Evolutionary conservation across 2,888 invertebrate genomes (phyloP).

Genomic region (Copidosoma aretas): DNA sequence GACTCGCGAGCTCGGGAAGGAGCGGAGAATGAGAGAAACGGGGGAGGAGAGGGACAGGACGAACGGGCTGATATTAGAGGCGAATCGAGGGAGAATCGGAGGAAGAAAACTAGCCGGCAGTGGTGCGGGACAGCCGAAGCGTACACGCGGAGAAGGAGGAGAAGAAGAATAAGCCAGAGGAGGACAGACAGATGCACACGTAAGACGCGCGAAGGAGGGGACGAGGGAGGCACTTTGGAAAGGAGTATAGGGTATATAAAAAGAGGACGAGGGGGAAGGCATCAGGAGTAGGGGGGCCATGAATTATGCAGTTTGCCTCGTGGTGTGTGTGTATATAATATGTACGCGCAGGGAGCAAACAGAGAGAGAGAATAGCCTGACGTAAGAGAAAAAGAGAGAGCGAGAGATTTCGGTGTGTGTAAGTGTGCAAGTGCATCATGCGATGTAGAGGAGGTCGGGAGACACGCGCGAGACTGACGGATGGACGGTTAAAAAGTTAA

Average conservation of each 20-base stretch:
- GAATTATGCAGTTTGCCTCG: conserved; percentile 61
- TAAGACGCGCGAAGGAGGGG: conserved; percentile 20
- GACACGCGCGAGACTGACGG: conserved; percentile 17
- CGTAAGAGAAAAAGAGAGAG: conserved; percentile 27
- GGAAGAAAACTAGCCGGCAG: conserved; percentile 18
- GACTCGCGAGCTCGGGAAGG: conserved; percentile 8
- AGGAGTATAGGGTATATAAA: conserved; percentile 34
- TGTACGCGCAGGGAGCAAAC: conserved; percentile 36
- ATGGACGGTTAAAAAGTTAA: conserved; percentile 29
- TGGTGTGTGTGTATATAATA: not conserved
- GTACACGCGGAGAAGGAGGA: conserved; percentile 42
- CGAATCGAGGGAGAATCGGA: conserved; percentile 39
- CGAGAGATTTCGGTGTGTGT: conserved; percentile 35
- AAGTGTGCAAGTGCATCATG: conserved; percentile 23
- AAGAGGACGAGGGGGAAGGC: conserved; percentile 35
- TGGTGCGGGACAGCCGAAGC: not conserved
- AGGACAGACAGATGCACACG: conserved; percentile 3
- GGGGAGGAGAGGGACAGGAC: no score
- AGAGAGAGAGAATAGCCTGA: conserved; percentile 32
- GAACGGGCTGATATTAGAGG: conserved; percentile 9
- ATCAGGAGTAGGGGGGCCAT: conserved; percentile 48
- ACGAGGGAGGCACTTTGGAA: conserved; percentile 31
- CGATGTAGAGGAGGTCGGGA: conserved; percentile 28
- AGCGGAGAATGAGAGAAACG: not conserved
- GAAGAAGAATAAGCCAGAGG: not conserved